Evolutionary conservation across 2,113 vertebrate genomes (phyloP).

Genomic region (Oreocharis arfaki): DNA sequence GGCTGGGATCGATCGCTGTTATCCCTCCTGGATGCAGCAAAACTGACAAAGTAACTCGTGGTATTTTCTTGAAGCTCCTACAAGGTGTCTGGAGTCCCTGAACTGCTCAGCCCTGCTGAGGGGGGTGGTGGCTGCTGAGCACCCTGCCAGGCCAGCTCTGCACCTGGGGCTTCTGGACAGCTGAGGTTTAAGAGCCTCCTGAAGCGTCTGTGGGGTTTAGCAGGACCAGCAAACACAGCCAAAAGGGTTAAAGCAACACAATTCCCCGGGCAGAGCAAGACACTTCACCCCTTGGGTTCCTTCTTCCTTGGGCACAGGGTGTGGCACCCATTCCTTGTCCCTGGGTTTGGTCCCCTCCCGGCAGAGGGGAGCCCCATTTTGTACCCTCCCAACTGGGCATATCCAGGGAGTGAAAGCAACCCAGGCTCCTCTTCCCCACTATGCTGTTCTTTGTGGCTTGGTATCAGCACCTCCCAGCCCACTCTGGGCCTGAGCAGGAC

Average conservation of each 20-base stretch:
- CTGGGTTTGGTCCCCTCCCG: background rate
- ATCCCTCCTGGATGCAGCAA: background rate
- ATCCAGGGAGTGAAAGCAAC: background rate
- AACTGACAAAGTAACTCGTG: background rate
- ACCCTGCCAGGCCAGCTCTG: background rate
- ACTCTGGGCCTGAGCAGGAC: fast-evolving
- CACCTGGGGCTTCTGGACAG: background rate
- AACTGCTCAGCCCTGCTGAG: background rate
- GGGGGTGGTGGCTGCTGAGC: background rate
- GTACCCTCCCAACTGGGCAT: background rate
- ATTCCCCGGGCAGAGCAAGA: background rate
- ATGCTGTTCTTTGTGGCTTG: background rate
- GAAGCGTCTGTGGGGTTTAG: background rate
- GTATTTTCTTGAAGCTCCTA: background rate
- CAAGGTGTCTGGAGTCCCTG: background rate
- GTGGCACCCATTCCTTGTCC: background rate
- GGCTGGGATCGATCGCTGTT: background rate
- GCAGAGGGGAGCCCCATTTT: background rate
- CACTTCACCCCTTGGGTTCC: background rate
- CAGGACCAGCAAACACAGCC: background rate
- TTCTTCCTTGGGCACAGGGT: background rate
- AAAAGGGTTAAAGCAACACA: background rate
- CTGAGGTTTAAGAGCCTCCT: background rate
- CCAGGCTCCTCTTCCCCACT: background rate
- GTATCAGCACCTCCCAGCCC: background rate